Evolutionary conservation across 2,797 vertebrate species (phyloP), one percentile per base, ranked within the genome.

Genomic region (Naso thynnoides): DNA sequence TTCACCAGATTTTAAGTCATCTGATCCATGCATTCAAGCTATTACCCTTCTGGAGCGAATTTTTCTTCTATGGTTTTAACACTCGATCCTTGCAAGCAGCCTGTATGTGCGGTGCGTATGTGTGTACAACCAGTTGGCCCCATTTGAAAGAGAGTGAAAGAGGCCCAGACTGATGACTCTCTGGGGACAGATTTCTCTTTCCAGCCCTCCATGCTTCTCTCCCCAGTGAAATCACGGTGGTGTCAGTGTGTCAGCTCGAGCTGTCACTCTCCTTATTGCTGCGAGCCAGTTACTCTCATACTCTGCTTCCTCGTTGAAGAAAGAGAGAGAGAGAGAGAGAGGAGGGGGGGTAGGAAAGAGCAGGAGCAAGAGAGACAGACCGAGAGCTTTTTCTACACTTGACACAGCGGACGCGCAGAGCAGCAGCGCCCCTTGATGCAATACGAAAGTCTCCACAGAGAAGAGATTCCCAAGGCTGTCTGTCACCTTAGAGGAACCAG

Each of bases 91-190:
- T 21, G 71, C 67, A 10, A 78, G 73, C 59, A 31, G 78, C 41
- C 48, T 58, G 72, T 75, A 56, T 73, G 72, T 71, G 65, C 42
- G 23, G 47, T 41, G 65, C 76, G 59, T 81, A 78, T 87, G 82
- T 80, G 81, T 89, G 81, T 81, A 73, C 79, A 84, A 86, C 80
- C 82, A 83, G 85, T 87, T 85, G 85, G 85, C 84, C 81, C 69
- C 56, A 53, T 88, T 86, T 87, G 70, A 85, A 80, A 57, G 56
- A 58, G 62, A 86, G 72, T 63, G 81, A 86, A 89, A 88, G 79
- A 86, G 78, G 83, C 83, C 82, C 79, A 78, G 86, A 90, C 86
- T 87, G 91, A 90, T 91, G 87, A 87, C 78, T 89, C 89, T 81
- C 88, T 67, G 57, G 87, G 83, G 88, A 89, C 73, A 79, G 77